Base-by-base conservation (phyloP, 2,888 invertebrate species). In the Parochlus steinenii region DNA sequence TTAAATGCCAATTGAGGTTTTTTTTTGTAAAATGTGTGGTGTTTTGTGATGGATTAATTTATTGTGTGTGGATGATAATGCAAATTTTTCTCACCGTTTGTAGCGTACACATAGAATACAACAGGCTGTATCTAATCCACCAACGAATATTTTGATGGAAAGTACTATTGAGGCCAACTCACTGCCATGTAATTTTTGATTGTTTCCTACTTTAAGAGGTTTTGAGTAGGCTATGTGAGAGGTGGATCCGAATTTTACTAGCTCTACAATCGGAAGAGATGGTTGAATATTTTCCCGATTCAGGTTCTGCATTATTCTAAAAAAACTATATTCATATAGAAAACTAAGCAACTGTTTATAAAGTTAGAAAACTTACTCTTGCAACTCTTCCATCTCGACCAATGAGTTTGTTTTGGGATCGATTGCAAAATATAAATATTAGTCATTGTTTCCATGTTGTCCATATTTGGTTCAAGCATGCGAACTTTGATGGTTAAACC, bases 371-470 rank as follows among this genome's bases (percentile, higher is more conserved):
- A 59, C 67, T 69, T 63, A 83, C 82, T 69, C 74, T 54, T 80
- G 78, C 19, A 83, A 54, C 4, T 73, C 67, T 39, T 79, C 78
- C 69, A 79, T 80, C 49, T 83, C 81, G 29, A 86, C 71, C 37
- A 87, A 73, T 1, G 78, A 69, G 49, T 86, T 86, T 5, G 80
- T 71, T 44, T 74, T 63, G 2, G 79, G 80, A 58, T 86, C 83
- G 14, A 87, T 76, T 3, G 80, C 86, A 49, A 87, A 39, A 87
- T 65, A 47, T 81, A 85, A 61, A 86, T 69, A 47, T 86, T 83
- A 16, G 86, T 86, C 33, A 85, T 83, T 18, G 52, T 48, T 40
- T 78, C 70, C 14, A 68, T 56, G 44, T 73, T 65, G 34, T 48
- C 52, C 5, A 41, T 42, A 47, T 82, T 82, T 0, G 85, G 77